Evolutionary conservation across 2,888 invertebrate species (phyloP), one percentile per base, ranked within the genome.

Genomic region (Dioctria rufipes): DNA sequence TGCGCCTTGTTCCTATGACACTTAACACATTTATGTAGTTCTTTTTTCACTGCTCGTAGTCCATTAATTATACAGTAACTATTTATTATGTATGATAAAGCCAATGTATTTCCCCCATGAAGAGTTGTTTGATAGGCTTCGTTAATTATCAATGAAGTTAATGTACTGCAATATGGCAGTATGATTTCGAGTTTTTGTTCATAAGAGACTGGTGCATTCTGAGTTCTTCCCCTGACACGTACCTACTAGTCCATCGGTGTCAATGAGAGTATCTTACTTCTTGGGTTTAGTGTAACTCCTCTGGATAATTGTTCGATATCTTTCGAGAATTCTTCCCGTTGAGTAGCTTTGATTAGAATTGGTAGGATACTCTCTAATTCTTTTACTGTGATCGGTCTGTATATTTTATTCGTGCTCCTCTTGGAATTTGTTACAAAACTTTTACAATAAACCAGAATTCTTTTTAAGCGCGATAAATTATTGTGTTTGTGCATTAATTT

Each of bases 211-310:
- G n/a, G n/a, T n/a, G n/a, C 78, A 49, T 83, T 77, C 43, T 82
- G 40, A 4, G 85, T 75, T 11, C 86, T 80, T 58, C 85, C 85
- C 54, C 86, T 85, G 78, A 85, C 85, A 77, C 85, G 81, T 40
- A 86, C 83, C 46, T 83, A 61, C n/a, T 80, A 8, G 66, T 85
- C 84, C 5, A 85, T 13, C n/a, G 84, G 83, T 11, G 65, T 25
- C 3, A 77, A 61, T 2, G 61, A 8, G 37, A 6, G 6, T 6
- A 67, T n/a, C 4, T 5, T 5, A 46, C 67, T 67, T n/a, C 9
- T 37, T 67, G 42, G n/a, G 13, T 13, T 13, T 3, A 67, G n/a
- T 11, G n/a, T 8, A 5, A 43, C 49, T 5, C 25, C 5, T 46
- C 11, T 67, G 3, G 25, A 4, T 25, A 67, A 40, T 25, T 67